These are phyloP conservation scores for Actinostola sp. DNA, from an alignment of 92 coral and sea anemone species.

Conservation along the genomic window DNA sequence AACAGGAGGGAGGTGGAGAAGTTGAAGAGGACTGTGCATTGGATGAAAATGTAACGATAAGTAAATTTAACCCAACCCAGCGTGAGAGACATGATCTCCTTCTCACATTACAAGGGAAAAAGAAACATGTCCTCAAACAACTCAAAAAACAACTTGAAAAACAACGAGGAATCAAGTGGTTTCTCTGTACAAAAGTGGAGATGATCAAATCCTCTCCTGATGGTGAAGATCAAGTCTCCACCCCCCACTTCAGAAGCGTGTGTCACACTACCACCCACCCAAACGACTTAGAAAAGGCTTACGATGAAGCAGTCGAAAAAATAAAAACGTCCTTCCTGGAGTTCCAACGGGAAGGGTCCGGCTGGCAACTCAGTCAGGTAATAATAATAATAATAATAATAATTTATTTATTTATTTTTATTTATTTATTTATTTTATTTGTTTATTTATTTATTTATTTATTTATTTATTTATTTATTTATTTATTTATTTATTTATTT, in stretches of 20 bases:
- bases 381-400: too few relatives aligned
- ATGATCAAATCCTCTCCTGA: slow-evolving; percentile 11
- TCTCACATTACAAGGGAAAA: slow-evolving; percentile 4
- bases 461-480: too few relatives aligned
- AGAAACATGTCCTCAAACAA: slow-evolving; percentile 2
- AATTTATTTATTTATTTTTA: too few relatives aligned
- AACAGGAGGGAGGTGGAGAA: too few relatives aligned
- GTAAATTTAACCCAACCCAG: slow-evolving; percentile 14
- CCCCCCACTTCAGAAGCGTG: slow-evolving; percentile 46
- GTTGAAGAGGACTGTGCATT: too few relatives aligned
- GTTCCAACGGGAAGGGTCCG: slow-evolving; percentile 37
- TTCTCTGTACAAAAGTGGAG: slow-evolving; percentile 2
- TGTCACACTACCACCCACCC: slow-evolving; percentile 13
- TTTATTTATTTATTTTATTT: too few relatives aligned
- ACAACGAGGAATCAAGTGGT: slow-evolving; percentile 28
- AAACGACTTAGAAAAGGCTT: slow-evolving; percentile 19
- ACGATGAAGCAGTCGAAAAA: slow-evolving; percentile 18
- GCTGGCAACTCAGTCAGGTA: slow-evolving; percentile 33
- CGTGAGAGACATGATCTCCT: slow-evolving; percentile 28
- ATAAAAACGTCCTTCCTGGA: too few relatives aligned
- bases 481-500: too few relatives aligned
- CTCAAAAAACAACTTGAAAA: slow-evolving; percentile 15
- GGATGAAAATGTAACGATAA: too few relatives aligned
- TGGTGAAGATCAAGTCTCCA: slow-evolving; percentile 23
- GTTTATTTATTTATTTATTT: too few relatives aligned